phyloP scores from a whole-genome alignment of 2,113 vertebrate species.

The Narcine bancroftii region DNA sequence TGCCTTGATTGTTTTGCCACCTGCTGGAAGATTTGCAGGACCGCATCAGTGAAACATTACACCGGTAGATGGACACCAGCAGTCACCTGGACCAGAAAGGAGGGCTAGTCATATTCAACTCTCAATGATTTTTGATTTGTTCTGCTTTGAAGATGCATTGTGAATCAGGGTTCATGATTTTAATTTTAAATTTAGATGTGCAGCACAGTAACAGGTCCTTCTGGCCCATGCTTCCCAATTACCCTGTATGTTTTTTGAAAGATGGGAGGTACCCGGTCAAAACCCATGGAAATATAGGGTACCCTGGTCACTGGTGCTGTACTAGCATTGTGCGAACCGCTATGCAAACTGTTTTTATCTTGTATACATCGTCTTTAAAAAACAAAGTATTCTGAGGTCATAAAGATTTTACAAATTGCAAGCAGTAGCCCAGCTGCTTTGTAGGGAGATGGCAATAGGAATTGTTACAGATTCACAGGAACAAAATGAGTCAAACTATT shows the following conservation, averaged over 20 bases:
- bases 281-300: too few species aligned
- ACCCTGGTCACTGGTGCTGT: too few species aligned
- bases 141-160: conserved; percentile 15
- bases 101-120: neutral
- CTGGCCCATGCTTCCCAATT: too few species aligned
- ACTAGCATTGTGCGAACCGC: too few species aligned
- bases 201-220: too few species aligned
- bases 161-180: neutral
- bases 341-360: too few species aligned
- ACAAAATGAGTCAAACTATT: neutral
- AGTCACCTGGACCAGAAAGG: neutral
- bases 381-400: neutral
- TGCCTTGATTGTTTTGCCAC: neutral
- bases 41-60: neutral
- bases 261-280: too few species aligned
- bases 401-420: neutral
- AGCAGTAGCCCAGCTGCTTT: neutral
- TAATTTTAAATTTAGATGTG: too few species aligned
- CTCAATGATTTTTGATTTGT: neutral
- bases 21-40: neutral
- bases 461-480: neutral
- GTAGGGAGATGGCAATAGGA: neutral
- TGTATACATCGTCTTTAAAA: neutral
- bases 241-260: too few species aligned
- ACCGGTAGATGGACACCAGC: neutral